Evolutionary conservation across 2,888 invertebrate genomes (phyloP).

Genomic region (Pelosia muscerda): DNA sequence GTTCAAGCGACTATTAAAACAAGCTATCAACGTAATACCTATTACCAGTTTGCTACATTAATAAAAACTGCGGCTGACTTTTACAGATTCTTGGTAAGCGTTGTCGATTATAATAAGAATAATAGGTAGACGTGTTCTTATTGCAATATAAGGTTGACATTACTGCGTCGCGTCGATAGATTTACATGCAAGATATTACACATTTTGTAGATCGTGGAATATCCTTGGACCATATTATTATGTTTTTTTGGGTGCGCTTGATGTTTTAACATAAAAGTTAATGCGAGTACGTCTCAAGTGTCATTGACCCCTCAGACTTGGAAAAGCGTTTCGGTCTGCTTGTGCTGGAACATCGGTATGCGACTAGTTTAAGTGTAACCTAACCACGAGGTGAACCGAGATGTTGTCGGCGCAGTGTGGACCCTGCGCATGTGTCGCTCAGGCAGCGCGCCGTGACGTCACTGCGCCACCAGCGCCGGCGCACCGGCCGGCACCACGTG

Average conservation of each 20-base stretch:
- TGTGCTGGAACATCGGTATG: conserved; percentile 76
- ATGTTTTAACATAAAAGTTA: conserved; percentile 58
- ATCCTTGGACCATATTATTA: conserved; percentile 42
- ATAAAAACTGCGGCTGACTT: conserved; percentile 17
- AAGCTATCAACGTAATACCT: conserved; percentile 30
- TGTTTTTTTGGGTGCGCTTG: conserved; percentile 54
- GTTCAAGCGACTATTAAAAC: conserved; percentile 36
- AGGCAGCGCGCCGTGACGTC: conserved; percentile 63
- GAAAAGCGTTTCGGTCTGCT: conserved; percentile 76
- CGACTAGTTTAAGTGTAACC: conserved; percentile 73
- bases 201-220: conserved; percentile 33
- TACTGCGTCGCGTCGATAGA: neutral
- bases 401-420: conserved; percentile 36
- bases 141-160: conserved; percentile 14
- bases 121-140: conserved; percentile 14
- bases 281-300: conserved; percentile 62
- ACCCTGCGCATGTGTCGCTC: conserved; percentile 52
- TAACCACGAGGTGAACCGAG: conserved; percentile 51
- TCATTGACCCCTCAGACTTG: conserved; percentile 74
- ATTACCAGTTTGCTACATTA: conserved; percentile 17
- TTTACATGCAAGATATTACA: neutral
- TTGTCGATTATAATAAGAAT: neutral
- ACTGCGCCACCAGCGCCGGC: conserved; percentile 51
- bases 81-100: conserved; percentile 9
- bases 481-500: conserved; percentile 72